Evolutionary conservation across 2,797 vertebrate species (phyloP), one percentile per base, ranked within the genome.

Genomic region (Zalophus californianus): DNA sequence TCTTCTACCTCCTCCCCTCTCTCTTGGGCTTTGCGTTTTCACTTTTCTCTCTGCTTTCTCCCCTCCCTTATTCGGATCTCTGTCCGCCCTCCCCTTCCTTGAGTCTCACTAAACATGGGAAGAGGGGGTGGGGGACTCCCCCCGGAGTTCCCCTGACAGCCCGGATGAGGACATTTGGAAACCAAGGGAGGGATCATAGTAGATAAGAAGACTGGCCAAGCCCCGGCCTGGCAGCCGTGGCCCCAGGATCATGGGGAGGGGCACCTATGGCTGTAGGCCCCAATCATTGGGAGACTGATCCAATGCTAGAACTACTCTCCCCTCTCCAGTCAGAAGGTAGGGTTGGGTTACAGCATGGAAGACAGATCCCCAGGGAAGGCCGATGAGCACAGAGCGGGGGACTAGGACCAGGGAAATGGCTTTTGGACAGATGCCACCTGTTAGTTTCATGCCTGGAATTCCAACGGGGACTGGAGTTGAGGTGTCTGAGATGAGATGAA

Each of bases 401-500:
- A 75, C 70, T 84, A 18, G 44, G 21, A 80, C 12, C 29, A 29
- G 23, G 32, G 29, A 32, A 79, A 50, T 52, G 12, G 29, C 14
- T 87, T 88, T 91, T 82, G 79, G 90, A 90, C 50, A 88, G 58
- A 92, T 78, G 85, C 44, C 77, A 66, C 64, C 25, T 84, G 48
- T 84, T 48, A 23, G 77, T 89, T 84, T 94, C 92, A 90, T 93
- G 87, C 48, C 48, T 90, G 77, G 58, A 92, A 91, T 97, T 86
- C 72, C 29, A 21, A 23, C 44, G 41, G 48, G 82, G 13, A 84
- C 83, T 58, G 25, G 12, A 87, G n/a, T 79, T 68, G 56, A 96
- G 78, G 78, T 91, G 64, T 80, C 56, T 38, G 77, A 87, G 64
- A 48, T 86, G 48, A 58, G n/a, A 78, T 80, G 75, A 80, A 93